Conservation (phyloP, 2,888 invertebrate species). For the Cyaniris semiargus region DNA sequence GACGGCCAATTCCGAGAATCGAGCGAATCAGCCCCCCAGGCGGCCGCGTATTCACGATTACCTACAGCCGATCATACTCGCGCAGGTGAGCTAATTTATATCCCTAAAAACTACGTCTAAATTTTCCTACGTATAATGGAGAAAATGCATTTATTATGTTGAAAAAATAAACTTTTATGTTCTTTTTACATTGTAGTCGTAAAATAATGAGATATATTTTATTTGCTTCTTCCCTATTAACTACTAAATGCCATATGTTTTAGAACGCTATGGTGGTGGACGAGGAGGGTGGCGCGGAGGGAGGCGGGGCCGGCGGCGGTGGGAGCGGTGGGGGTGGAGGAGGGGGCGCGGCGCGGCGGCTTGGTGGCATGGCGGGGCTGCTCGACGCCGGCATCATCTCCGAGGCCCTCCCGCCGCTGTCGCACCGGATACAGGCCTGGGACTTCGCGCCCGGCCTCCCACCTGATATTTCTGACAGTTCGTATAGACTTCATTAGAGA, state of each 20-base stretch:
- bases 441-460: conserved; percentile 86
- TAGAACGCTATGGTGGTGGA: conserved; percentile 77
- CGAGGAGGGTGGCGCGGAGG: conserved; percentile 54
- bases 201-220: too few species aligned
- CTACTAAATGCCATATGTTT: neutral
- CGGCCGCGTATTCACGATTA: conserved; percentile 70
- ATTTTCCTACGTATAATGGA: neutral
- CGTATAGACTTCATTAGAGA: conserved; percentile 46
- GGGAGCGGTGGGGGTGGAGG: conserved; percentile 42
- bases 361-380: conserved; percentile 64
- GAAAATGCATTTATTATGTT: too few species aligned
- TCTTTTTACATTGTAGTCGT: too few species aligned
- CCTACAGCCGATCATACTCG: conserved; percentile 71
- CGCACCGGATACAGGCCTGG: conserved; percentile 92
- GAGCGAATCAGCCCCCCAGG: conserved; percentile 52
- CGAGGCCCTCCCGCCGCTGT: conserved; percentile 82
- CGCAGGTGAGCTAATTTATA: conserved; percentile 59
- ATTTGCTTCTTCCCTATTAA: too few species aligned
- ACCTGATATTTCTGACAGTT: conserved; percentile 87
- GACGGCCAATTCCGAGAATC: conserved; percentile 48
- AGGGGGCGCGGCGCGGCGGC: conserved; percentile 51
- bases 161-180: too few species aligned
- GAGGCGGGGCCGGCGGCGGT: conserved; percentile 41
- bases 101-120: neutral
- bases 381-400: conserved; percentile 71